A percentile compares a stretch with the other conserved stretches of the same genome.
Conservation (phyloP, 2,797 vertebrate genomes). For the Loriculus beryllinus region DNA sequence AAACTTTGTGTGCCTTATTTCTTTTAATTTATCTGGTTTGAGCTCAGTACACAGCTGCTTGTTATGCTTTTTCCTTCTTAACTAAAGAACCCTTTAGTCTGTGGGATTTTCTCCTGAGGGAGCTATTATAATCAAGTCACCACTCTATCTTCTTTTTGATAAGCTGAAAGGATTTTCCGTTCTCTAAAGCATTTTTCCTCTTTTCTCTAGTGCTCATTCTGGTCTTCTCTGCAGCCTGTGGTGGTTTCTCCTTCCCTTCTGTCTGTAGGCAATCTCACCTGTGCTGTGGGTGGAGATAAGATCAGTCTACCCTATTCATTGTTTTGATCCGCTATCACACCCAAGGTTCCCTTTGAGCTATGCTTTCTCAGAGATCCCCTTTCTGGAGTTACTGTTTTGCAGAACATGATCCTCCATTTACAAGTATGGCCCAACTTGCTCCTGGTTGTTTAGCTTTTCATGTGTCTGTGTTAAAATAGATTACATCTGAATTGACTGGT, state of each 20-base stretch:
- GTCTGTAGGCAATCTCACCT: not conserved
- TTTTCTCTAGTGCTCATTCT: not conserved
- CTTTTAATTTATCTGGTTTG: slow-evolving; percentile 21
- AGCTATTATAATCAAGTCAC: slow-evolving; percentile 16
- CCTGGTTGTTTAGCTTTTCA: not conserved
- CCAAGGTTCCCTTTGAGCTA: not conserved
- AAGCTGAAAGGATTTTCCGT: slow-evolving; percentile 23
- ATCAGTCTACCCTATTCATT: not conserved
- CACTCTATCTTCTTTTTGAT: slow-evolving; percentile 17
- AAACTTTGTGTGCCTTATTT: slow-evolving; percentile 39
- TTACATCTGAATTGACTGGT: not conserved
- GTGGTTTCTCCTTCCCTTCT: not conserved
- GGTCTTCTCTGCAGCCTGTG: not conserved
- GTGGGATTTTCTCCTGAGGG: slow-evolving; percentile 55
- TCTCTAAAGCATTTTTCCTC: not conserved
- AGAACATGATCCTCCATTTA: not conserved
- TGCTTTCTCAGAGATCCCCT: not conserved
- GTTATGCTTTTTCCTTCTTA: slow-evolving; percentile 24
- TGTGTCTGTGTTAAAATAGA: not conserved
- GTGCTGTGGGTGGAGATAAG: not conserved
- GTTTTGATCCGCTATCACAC: not conserved
- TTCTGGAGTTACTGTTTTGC: not conserved
- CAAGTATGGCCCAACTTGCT: not conserved
- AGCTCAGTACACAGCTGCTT: slow-evolving; percentile 26
- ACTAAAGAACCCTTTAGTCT: slow-evolving; percentile 20